Evolutionary conservation across 2,888 invertebrate genomes (phyloP).

Genomic region (Cancer borealis): DNA sequence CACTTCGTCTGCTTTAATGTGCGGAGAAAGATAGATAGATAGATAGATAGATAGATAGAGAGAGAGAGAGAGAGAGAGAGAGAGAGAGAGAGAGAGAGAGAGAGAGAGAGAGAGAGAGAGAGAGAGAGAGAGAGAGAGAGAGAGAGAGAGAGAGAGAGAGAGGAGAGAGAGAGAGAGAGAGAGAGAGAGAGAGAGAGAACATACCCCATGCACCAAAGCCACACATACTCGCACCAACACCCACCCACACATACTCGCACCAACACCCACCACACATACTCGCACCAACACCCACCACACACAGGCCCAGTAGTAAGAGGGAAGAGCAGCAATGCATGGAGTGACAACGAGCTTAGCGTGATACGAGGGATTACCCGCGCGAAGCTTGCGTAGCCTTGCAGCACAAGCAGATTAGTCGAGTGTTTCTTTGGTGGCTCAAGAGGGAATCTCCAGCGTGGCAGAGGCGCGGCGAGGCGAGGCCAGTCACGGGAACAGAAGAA

Average conservation of each 20-base stretch:
- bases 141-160: too few relatives aligned
- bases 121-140: too few relatives aligned
- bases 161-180: background rate
- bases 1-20: too few relatives aligned
- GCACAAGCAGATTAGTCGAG: background rate
- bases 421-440: background rate
- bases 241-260: background rate
- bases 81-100: too few relatives aligned
- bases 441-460: background rate
- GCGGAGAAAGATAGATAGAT: too few relatives aligned
- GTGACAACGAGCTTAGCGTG: background rate
- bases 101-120: slow-evolving; percentile 30
- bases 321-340: background rate
- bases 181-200: slow-evolving; percentile 13
- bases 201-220: background rate
- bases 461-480: background rate
- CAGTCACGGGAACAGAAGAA: slow-evolving; percentile 26
- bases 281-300: background rate
- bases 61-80: too few relatives aligned
- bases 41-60: too few relatives aligned
- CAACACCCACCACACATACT: background rate
- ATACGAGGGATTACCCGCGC: background rate
- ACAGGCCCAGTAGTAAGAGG: background rate
- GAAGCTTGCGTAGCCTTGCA: background rate
- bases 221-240: background rate